Evolutionary conservation across 30 jellyfish, hydroid and myxozoan genomes (phyloP), one percentile per base, ranked within the genome.

Genomic region (Catostylus mosaicus): DNA sequence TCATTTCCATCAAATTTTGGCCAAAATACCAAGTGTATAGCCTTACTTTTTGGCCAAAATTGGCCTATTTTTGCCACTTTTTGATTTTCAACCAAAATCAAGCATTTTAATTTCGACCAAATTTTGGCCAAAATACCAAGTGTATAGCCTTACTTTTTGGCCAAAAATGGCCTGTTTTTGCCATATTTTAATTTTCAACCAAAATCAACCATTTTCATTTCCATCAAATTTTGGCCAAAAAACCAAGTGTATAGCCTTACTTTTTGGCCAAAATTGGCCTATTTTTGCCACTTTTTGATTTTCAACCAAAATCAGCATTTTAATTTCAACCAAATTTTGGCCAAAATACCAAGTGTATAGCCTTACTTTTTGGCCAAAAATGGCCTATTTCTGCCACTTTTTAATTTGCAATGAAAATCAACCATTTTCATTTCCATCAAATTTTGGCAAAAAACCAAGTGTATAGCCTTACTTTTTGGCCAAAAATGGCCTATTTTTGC

Each of bases 1-100:
- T 40, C 54, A 40, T 40, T 40, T 40, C 14, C 54, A 40, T 40
- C 54, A 40, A 7, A 20, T 61, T 30, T 61, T 61, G 16, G 45
- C 46, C 9, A 61, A 26, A 61, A 61, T 24, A 19, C 43, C 36
- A 20, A 22, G 36, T n/a, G 23, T 61, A 18, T 26, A 60, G 30
- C 46, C 30, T 26, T 61, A 20, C 36, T 61, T 27, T 61, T 61
- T 61, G 74, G 19, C 74, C 26, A 61, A 61, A 61, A 61, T 61
- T 23, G 36, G 0, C 36, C 26, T 34, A 40, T 40, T 40, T 61
- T 61, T 34, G 10, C 16, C 33, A 61, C 14, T 6, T 0, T 30
- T 9, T 0, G 0, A 61, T 20, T 1, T 20, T 61, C 26, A 3
- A 23, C 35, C 10, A 22, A 61, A 20, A 4, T 61, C 16, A 16